These are phyloP conservation scores for Anthrax anthrax DNA, from an alignment of 2,888 invertebrate genomes.

Conservation along the genomic window DNA sequence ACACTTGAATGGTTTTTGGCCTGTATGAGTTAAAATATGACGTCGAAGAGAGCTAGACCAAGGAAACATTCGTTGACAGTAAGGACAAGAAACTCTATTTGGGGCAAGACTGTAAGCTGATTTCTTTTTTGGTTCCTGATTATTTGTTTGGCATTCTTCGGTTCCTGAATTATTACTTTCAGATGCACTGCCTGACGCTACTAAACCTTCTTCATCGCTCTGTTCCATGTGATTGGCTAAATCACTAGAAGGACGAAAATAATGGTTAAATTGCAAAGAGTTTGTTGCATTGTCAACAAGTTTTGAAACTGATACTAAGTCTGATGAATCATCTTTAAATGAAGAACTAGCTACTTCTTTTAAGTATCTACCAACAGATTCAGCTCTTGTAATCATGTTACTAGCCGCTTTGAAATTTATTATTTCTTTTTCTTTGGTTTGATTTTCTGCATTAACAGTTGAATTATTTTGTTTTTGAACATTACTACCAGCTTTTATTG, in stretches of 20 bases:
- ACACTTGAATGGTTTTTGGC: slow-evolving; percentile 93
- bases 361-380: slow-evolving; percentile 29
- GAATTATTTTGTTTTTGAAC: slow-evolving; percentile 1
- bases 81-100: slow-evolving; percentile 84
- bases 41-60: slow-evolving; percentile 93
- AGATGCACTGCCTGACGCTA: slow-evolving; percentile 62
- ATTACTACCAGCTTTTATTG: slow-evolving; percentile 28
- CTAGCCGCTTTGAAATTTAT: slow-evolving; percentile 42
- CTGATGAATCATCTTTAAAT: slow-evolving; percentile 41
- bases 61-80: slow-evolving; percentile 87
- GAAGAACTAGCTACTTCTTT: slow-evolving; percentile 32
- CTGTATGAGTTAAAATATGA: slow-evolving; percentile 85
- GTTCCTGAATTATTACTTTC: slow-evolving; percentile 73
- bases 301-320: slow-evolving; percentile 64
- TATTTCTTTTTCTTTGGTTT: slow-evolving; percentile 33
- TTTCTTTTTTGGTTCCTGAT: slow-evolving; percentile 53
- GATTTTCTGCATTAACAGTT: background rate
- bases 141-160: slow-evolving; percentile 42
- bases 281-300: slow-evolving; percentile 60
- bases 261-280: slow-evolving; percentile 45
- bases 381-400: slow-evolving; percentile 41
- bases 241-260: slow-evolving; percentile 36
- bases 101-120: slow-evolving; percentile 93
- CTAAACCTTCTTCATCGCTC: slow-evolving; percentile 58
- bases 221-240: slow-evolving; percentile 32